Percentiles rank a stretch among this genome's conserved stretches.
Conservation (phyloP, 2,888 invertebrate species). For the Dolichomitus sp. region DNA sequence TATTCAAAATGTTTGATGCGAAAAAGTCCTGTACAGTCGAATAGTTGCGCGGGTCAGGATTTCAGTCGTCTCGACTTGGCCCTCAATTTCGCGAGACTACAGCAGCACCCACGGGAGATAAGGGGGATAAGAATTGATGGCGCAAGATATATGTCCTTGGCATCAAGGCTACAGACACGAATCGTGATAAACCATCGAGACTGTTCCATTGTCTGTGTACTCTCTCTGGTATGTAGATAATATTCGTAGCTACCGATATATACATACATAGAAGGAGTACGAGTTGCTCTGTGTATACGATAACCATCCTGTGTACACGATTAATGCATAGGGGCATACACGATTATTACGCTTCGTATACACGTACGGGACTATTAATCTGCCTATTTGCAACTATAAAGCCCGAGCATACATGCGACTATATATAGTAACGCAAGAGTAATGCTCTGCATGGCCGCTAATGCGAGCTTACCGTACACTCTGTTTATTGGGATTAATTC, state of each 20-base stretch:
- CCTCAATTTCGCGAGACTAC: constrained; percentile 18
- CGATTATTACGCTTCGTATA: constrained; percentile 39
- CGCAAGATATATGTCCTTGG: constrained; percentile 48
- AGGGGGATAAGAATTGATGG: constrained; percentile 53
- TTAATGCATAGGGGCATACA: constrained; percentile 35
- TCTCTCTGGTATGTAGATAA: constrained; percentile 9
- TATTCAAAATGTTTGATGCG: too few species aligned
- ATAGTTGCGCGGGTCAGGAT: constrained; percentile 48
- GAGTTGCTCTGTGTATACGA: neutral
- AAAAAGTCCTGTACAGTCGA: neutral
- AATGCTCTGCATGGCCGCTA: constrained; percentile 1
- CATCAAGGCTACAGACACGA: constrained; percentile 18
- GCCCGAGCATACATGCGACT: constrained; percentile 12
- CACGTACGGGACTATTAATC: constrained; percentile 39
- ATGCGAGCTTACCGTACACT: neutral
- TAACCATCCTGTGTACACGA: constrained; percentile 14
- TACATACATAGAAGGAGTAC: neutral
- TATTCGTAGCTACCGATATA: neutral
- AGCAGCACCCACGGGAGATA: constrained; percentile 25
- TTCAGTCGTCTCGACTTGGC: constrained; percentile 7
- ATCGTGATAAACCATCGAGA: constrained; percentile 2
- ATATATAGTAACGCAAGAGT: constrained; percentile 2
- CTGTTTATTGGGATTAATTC: constrained; percentile 22
- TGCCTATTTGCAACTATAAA: constrained; percentile 31
- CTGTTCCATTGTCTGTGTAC: constrained; percentile 16